Conservation (phyloP, 1,140 invertebrate species). For the Druon quercuslanigerum region DNA sequence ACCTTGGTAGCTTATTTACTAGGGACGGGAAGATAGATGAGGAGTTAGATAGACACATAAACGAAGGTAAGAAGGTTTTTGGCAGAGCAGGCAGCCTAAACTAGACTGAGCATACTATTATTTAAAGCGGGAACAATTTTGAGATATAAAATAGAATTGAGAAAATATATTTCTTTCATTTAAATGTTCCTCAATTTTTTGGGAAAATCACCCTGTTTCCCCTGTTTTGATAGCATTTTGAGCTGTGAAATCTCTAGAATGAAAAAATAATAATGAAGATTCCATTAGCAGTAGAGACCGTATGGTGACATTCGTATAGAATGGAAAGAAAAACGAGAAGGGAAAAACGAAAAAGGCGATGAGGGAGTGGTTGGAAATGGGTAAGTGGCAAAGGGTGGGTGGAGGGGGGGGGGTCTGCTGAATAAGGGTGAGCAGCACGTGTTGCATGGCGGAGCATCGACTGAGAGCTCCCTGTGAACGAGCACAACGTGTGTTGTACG, state of each 20-base stretch:
- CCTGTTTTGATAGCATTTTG: too few relatives aligned
- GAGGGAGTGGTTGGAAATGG: background rate
- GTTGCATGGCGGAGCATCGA: constrained; percentile 22
- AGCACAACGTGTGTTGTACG: constrained; percentile 16
- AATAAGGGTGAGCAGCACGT: constrained; percentile 22
- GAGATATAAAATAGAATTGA: too few relatives aligned
- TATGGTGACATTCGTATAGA: background rate
- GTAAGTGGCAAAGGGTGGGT: background rate
- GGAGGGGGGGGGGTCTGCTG: background rate
- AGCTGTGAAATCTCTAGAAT: background rate
- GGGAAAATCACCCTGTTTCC: too few relatives aligned
- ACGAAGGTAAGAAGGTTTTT: too few relatives aligned
- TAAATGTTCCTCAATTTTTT: too few relatives aligned
- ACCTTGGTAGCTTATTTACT: too few relatives aligned
- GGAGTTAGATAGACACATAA: too few relatives aligned
- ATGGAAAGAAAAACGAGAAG: background rate
- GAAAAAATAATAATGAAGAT: background rate
- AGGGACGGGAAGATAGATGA: too few relatives aligned
- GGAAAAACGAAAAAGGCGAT: background rate
- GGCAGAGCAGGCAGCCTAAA: too few relatives aligned
- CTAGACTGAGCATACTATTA: too few relatives aligned
- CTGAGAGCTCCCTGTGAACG: constrained; percentile 14
- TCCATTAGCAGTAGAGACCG: background rate
- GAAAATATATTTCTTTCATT: too few relatives aligned
- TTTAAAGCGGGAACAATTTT: too few relatives aligned